Conservation (phyloP, 2,797 vertebrate species). For the Acanthurus lineatus region DNA sequence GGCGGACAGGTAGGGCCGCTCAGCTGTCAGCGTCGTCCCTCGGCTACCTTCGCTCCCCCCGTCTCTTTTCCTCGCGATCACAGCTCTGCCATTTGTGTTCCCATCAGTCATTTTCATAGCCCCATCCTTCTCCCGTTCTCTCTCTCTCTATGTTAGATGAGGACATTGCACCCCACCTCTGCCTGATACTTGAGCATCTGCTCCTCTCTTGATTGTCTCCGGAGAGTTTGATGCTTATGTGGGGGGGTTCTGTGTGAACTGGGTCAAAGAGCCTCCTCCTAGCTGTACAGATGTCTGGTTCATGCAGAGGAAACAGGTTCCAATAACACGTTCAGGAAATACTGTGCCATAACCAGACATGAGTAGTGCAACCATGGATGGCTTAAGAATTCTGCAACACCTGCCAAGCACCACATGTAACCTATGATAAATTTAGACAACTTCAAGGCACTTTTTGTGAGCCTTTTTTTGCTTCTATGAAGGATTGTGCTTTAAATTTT, state of each 20-base stretch:
- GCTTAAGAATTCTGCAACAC: background rate
- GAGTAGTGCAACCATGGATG: conserved; percentile 4
- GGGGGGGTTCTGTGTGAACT: conserved; percentile 59
- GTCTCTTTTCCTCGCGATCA: conserved; percentile 61
- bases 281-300: conserved; percentile 44
- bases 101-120: conserved; percentile 84
- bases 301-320: conserved; percentile 31
- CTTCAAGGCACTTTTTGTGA: background rate
- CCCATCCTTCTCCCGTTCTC: conserved; percentile 61
- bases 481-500: background rate
- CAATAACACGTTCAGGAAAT: conserved; percentile 17
- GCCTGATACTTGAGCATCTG: conserved; percentile 68
- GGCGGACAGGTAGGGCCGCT: conserved; percentile 79
- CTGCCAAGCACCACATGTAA: background rate
- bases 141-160: conserved; percentile 58
- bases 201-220: conserved; percentile 44
- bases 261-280: conserved; percentile 66
- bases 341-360: conserved; percentile 2
- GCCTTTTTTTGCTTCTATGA: background rate
- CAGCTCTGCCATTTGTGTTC: conserved; percentile 74
- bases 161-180: conserved; percentile 62
- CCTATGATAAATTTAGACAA: background rate
- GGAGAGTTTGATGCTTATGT: conserved; percentile 47
- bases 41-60: conserved; percentile 36
- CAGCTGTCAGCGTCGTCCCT: conserved; percentile 69